Evolutionary conservation across 2,797 vertebrate species (phyloP).

Genomic region (Danio aesculapii): DNA sequence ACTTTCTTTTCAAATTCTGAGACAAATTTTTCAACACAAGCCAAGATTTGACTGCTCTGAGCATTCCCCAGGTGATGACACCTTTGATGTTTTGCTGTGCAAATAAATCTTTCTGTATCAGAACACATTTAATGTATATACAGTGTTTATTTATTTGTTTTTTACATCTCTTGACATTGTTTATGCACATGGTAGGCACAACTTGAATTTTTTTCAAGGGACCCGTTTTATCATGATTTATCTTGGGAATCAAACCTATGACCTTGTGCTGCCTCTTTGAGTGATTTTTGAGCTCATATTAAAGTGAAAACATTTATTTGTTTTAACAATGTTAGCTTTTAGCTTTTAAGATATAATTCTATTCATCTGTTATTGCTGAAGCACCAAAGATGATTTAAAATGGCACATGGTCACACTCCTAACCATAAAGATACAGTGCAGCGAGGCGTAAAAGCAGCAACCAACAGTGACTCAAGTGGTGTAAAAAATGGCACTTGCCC

Average conservation of each 20-base stretch:
- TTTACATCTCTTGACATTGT: too few relatives aligned
- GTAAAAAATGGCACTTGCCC: conserved; percentile 15
- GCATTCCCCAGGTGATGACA: background rate
- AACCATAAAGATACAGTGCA: conserved; percentile 18
- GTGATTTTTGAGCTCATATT: background rate
- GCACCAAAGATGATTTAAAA: conserved; percentile 2
- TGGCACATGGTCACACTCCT: conserved; percentile 8
- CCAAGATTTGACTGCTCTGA: background rate
- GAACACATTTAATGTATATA: background rate
- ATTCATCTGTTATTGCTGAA: background rate
- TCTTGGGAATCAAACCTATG: background rate
- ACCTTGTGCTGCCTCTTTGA: background rate
- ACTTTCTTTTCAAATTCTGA: background rate
- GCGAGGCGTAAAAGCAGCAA: background rate
- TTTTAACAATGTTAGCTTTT: background rate
- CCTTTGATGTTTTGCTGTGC: background rate
- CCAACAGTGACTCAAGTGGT: conserved; percentile 27
- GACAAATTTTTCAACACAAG: background rate
- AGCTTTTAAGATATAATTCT: background rate
- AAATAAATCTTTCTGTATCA: background rate
- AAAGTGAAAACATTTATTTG: background rate
- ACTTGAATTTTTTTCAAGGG: background rate
- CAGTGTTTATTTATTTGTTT: too few relatives aligned
- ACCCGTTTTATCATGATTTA: background rate
- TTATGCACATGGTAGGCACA: background rate